These are phyloP conservation scores for Fistularia commersonii DNA, from an alignment of 2,797 vertebrate species.

Conservation along the genomic window DNA sequence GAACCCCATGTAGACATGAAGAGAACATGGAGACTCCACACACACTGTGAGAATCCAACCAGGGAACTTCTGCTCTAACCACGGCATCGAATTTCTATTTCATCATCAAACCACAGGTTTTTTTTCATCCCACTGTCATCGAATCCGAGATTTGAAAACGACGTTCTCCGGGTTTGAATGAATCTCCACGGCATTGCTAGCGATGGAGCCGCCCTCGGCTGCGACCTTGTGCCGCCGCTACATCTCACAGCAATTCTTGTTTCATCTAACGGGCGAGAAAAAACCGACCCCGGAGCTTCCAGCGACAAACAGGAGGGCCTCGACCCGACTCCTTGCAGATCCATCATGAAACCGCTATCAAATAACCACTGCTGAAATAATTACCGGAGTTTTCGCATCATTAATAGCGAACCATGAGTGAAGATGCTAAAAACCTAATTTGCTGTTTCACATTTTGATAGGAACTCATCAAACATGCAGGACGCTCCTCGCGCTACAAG, in stretches of 20 bases:
- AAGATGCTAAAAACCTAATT: slow-evolving; percentile 5
- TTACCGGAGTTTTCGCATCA: slow-evolving; percentile 32
- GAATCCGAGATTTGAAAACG: slow-evolving; percentile 4
- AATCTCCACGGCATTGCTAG: slow-evolving; percentile 72
- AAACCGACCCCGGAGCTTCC: slow-evolving; percentile 26
- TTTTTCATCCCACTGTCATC: too few species aligned
- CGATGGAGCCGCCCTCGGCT: slow-evolving; percentile 49
- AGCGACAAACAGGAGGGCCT: slow-evolving; percentile 25
- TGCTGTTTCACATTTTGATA: slow-evolving; percentile 32
- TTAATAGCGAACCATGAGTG: slow-evolving; percentile 36
- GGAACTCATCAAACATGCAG: slow-evolving; percentile 29
- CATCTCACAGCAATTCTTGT: slow-evolving; percentile 52
- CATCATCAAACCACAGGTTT: too few species aligned
- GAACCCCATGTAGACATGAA: too few species aligned
- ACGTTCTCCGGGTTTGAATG: slow-evolving; percentile 40
- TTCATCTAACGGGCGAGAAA: slow-evolving; percentile 51
- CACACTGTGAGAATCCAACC: too few species aligned
- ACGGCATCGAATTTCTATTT: too few species aligned
- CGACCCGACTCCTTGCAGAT: slow-evolving; percentile 34
- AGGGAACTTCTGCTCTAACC: too few species aligned
- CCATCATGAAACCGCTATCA: slow-evolving; percentile 12
- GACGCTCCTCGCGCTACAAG: slow-evolving; percentile 49
- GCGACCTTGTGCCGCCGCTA: slow-evolving; percentile 57
- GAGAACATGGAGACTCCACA: too few species aligned
- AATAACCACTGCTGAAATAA: slow-evolving; percentile 26